phyloP scores from a whole-genome alignment of 2,888 invertebrate genomes.

The Eristalinus sepulchralis region DNA sequence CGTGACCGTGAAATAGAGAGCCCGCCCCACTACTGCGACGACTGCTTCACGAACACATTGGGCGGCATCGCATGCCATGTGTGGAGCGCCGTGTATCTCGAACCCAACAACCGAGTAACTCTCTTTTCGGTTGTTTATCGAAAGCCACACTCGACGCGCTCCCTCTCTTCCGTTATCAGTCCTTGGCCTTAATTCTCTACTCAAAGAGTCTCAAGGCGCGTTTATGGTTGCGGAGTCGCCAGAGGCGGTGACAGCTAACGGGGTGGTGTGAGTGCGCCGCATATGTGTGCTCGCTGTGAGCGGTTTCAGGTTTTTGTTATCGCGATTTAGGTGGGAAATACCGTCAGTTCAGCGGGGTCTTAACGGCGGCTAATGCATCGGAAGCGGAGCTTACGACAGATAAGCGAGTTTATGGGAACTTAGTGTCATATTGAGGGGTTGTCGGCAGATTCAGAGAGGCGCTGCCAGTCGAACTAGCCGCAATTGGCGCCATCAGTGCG shows the following conservation, averaged over 20 bases:
- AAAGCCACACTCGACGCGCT: not conserved
- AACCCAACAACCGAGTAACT: not conserved
- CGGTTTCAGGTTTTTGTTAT: not conserved
- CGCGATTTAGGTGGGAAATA: not conserved
- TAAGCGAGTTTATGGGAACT: not conserved
- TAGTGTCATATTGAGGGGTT: not conserved
- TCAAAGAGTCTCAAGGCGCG: constrained; percentile 8
- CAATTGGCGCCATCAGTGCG: not conserved
- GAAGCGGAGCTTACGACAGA: not conserved
- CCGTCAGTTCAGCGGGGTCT: not conserved
- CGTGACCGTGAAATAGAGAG: not conserved
- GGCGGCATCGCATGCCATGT: not conserved
- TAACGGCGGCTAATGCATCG: not conserved
- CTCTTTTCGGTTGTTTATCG: not conserved
- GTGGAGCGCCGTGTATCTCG: not conserved
- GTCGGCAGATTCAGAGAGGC: not conserved
- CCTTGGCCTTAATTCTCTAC: constrained; percentile 13
- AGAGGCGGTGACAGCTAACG: too few relatives aligned
- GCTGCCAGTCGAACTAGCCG: not conserved
- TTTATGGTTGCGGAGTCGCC: not conserved
- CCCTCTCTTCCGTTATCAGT: constrained; percentile 17
- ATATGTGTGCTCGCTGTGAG: not conserved
- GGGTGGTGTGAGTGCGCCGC: not conserved
- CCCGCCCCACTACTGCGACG: not conserved
- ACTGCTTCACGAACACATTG: not conserved